Evolutionary conservation across 2,113 vertebrate species (phyloP), one percentile per base, ranked within the genome.

Genomic region (Galemys pyrenaicus): DNA sequence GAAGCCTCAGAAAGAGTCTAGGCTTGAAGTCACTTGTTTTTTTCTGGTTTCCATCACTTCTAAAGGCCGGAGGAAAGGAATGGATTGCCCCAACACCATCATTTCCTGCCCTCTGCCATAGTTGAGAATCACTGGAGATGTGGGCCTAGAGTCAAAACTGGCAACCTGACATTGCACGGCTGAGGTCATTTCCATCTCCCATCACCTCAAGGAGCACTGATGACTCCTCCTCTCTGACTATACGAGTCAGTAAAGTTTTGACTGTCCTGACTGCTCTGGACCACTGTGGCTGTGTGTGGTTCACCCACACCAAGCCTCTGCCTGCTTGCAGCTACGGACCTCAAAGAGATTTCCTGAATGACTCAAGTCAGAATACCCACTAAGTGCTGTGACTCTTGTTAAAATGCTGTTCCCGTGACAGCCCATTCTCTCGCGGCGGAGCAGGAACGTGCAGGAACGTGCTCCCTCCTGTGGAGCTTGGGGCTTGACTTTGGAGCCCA

Each of bases 11-110:
- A 95, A 22, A 68, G 68, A 86, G 26, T 74, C 15, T 79, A 24
- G 28, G 5, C 54, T 73, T 88, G 87, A 87, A 96, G 65, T 41
- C 30, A n/a, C 80, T 81, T 67, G 16, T 90, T 95, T 81, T 83
- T 16, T 93, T 92, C 68, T 70, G 51, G 37, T n/a, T 95, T 35
- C 87, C 39, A 46, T 88, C 7, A 0, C 54, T 92, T 89, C 58
- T 78, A 19, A 30, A 74, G 54, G 73, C 93, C 16, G 70, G 39
- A 89, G 64, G 56, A 77, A 78, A 89, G 64, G 56, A 77, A 78
- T 73, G 24, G 12, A 30, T 70, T 70, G 67, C 1, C 56, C 39
- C n/a, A 71, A n/a, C 46, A 70, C 6, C 24, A 16, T 30, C 13
- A 19, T 70, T 19, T 65, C 11, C 51, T 58, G 26, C 56, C 22